Evolutionary conservation across 2,888 invertebrate species (phyloP).

Genomic region (Sinohyriopsis cumingii): DNA sequence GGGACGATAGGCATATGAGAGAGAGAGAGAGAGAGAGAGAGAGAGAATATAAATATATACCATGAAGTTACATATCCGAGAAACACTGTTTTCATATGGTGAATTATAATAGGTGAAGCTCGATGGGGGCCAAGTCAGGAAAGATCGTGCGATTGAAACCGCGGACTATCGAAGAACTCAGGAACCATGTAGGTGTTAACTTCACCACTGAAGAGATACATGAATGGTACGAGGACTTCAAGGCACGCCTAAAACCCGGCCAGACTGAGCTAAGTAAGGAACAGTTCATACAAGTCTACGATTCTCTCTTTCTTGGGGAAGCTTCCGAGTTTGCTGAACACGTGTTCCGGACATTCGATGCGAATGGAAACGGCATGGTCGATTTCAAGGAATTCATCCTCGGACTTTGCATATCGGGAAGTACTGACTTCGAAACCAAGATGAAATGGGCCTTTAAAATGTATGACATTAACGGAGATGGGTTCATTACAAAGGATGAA

Average conservation of each 20-base stretch:
- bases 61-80: no score
- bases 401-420: slow-evolving; percentile 39
- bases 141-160: no score
- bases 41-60: no score
- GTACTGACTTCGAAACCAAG: slow-evolving; percentile 34
- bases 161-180: no score
- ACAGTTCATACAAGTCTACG: slow-evolving; percentile 40
- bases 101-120: no score
- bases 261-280: slow-evolving; percentile 28
- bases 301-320: slow-evolving; percentile 34
- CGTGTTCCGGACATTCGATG: slow-evolving; percentile 45
- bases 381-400: slow-evolving; percentile 45
- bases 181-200: no score
- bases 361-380: slow-evolving; percentile 34
- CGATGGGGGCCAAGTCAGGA: no score
- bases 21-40: no score
- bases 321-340: slow-evolving; percentile 39
- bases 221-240: no score
- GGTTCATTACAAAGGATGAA: slow-evolving; percentile 40
- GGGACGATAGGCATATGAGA: no score
- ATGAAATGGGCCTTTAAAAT: slow-evolving; percentile 46
- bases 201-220: no score
- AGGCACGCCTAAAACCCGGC: slow-evolving; percentile 12
- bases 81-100: no score
- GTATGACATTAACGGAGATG: slow-evolving; percentile 46